Evolutionary conservation across 2,888 invertebrate species (phyloP), one percentile per base, ranked within the genome.

Genomic region (Microctonus aethiopoides): DNA sequence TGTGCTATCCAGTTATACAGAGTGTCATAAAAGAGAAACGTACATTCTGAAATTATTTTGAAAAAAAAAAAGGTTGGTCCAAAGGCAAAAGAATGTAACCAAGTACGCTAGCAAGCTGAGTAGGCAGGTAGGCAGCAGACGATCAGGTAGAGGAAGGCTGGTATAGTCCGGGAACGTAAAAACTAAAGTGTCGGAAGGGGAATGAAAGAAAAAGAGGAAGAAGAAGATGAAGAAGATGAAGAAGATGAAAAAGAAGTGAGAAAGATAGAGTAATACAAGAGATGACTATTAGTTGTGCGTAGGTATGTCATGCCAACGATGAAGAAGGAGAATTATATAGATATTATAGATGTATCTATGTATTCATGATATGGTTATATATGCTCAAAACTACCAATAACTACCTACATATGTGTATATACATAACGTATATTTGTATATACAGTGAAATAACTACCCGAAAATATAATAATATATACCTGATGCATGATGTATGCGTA

Each of bases 101-200:
- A 65, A 65, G 65, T 65, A 65, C 65, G 34, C 54, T 64, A 11
- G 54, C 29, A 20, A 39, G 54, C 32, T 52, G 54, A 65, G 65
- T 65, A 65, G 65, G 65, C 54, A 65, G 41, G 41, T 46, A 65
- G 65, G 24, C 36, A 56, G 24, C 36, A 65, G 62, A 41, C 46
- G 29, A 46, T 41, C 56, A 26, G 64, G 60, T 59, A 57, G n/a
- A n/a, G 34, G 56, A 63, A 60, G 46, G 34, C 64, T 32, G 64
- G 36, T 69, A 69, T 70, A 70, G 65, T 67, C 67, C 63, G 46
- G 46, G 52, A 68, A 66, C 59, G 67, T 59, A 65, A 68, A 71
- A 72, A 66, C 46, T 11, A 36, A 36, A 72, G 62, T 56, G n/a
- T 41, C 34, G 63, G 61, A 29, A 46, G 64, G 60, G 63, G 60